phyloP scores from a whole-genome alignment of 2,888 invertebrate species.

The Drosophila aldrichi region DNA sequence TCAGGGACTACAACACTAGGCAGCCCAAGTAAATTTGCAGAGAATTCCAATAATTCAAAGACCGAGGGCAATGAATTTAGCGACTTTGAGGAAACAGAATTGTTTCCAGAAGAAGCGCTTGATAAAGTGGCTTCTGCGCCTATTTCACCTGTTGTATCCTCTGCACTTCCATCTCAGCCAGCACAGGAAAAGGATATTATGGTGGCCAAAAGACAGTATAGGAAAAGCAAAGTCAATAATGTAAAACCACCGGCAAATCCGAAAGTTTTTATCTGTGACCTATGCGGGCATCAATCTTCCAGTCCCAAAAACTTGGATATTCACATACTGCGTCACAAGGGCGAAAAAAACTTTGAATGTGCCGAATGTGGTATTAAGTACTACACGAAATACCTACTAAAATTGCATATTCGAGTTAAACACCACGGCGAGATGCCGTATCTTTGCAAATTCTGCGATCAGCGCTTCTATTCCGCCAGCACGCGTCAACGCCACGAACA shows the following conservation, averaged over 20 bases:
- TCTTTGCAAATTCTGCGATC: slow-evolving; percentile 74
- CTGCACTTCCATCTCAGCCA: too few relatives aligned
- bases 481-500: slow-evolving; percentile 79
- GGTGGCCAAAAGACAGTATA: not conserved
- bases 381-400: slow-evolving; percentile 51
- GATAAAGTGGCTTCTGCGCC: not conserved
- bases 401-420: slow-evolving; percentile 56
- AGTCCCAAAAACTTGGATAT: slow-evolving; percentile 27
- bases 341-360: slow-evolving; percentile 55
- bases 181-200: not conserved
- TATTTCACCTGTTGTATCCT: not conserved
- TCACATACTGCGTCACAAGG: slow-evolving; percentile 57
- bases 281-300: slow-evolving; percentile 37
- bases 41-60: not conserved
- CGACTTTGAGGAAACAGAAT: not conserved
- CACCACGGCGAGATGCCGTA: slow-evolving; percentile 84
- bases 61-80: not conserved
- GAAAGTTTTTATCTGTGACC: slow-evolving; percentile 36
- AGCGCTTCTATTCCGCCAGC: slow-evolving; percentile 62
- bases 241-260: slow-evolving; percentile 11
- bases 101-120: not conserved
- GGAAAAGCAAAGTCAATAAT: slow-evolving; percentile 1
- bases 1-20: not conserved
- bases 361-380: slow-evolving; percentile 51
- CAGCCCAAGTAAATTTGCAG: not conserved